Evolutionary conservation across 2,113 vertebrate species (phyloP).

Genomic region (Geococcyx californianus): DNA sequence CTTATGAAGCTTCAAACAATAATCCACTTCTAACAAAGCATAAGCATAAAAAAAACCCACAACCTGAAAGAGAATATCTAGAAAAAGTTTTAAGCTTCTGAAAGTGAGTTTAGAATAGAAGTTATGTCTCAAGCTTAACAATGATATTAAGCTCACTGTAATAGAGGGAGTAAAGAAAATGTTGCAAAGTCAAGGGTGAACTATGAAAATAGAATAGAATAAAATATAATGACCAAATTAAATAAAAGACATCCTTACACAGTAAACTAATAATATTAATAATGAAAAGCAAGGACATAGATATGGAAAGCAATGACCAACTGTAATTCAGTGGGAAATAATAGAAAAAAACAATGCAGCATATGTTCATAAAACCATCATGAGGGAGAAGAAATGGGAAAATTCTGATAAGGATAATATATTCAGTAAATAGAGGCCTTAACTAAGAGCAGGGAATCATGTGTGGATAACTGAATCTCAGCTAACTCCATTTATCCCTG

Average conservation of each 20-base stretch:
- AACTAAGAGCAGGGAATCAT: neutral
- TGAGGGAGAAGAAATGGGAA: neutral
- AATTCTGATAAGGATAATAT: neutral
- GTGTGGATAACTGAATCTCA: neutral
- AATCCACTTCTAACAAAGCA: constrained; percentile 13
- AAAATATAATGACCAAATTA: constrained; percentile 3
- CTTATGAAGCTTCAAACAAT: constrained; percentile 48
- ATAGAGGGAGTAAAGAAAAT: neutral
- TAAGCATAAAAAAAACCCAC: neutral
- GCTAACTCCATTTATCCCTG: neutral
- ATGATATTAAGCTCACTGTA: neutral
- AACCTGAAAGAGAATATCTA: neutral
- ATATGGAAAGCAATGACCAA: neutral
- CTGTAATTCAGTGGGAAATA: neutral
- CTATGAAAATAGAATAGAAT: constrained; percentile 47
- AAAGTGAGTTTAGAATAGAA: neutral
- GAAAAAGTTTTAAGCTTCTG: neutral
- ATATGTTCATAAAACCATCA: neutral
- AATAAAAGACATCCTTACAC: neutral
- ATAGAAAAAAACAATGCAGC: neutral
- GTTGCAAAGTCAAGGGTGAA: neutral
- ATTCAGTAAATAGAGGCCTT: neutral
- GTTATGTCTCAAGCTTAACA: neutral
- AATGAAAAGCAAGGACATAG: neutral
- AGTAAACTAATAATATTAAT: neutral